Evolutionary conservation across 37 sponge, comb jelly and placozoan species (phyloP).

Genomic region (Eunapius fragilis): DNA sequence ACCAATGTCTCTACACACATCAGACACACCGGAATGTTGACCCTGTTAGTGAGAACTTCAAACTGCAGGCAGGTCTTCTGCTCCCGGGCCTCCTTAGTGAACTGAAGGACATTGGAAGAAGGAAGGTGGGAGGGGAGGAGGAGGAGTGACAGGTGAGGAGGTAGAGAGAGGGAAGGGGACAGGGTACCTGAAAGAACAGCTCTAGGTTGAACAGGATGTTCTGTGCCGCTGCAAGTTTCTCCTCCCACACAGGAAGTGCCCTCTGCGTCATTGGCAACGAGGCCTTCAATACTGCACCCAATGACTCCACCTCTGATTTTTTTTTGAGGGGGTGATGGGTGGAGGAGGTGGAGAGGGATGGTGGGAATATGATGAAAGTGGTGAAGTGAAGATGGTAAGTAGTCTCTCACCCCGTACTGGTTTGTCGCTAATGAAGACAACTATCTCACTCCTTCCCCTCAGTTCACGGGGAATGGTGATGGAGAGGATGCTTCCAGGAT

Average conservation of each 20-base stretch:
- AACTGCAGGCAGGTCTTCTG: constrained; percentile 38
- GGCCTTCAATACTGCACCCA: neutral
- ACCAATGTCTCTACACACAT: neutral
- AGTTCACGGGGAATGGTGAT: constrained; percentile 56
- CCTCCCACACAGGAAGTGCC: constrained; percentile 38
- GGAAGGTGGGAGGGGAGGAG: too few relatives aligned
- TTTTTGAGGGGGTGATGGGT: too few relatives aligned
- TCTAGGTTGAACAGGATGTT: constrained; percentile 81
- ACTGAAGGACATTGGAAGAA: too few relatives aligned
- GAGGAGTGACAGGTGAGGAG: too few relatives aligned
- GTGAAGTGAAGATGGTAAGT: neutral
- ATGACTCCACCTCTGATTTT: constrained; percentile 1
- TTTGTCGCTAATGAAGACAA: constrained; percentile 50
- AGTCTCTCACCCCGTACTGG: constrained; percentile 55
- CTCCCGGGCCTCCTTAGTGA: constrained; percentile 57
- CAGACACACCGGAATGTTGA: constrained; percentile 56
- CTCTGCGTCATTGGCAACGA: neutral
- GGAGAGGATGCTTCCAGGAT: constrained; percentile 4
- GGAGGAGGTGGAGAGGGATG: neutral
- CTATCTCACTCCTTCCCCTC: constrained; percentile 68
- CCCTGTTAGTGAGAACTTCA: constrained; percentile 48
- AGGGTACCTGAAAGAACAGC: constrained; percentile 59
- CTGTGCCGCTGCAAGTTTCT: constrained; percentile 57
- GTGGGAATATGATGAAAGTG: neutral
- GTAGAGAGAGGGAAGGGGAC: too few relatives aligned